Evolutionary conservation across 2,113 vertebrate genomes (phyloP).

Genomic region (Tinamus guttatus): DNA sequence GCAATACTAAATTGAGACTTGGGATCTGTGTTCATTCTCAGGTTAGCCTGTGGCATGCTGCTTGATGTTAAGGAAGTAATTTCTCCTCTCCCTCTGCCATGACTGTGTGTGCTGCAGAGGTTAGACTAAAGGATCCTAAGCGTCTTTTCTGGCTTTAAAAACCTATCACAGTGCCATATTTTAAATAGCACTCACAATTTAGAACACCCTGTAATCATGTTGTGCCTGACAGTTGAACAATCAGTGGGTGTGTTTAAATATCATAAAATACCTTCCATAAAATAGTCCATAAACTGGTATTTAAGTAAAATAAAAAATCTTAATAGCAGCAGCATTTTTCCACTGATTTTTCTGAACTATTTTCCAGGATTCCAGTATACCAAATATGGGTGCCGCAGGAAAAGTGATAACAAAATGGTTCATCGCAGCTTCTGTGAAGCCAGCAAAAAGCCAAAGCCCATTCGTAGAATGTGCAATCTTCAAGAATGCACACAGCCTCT

Average conservation of each 20-base stretch:
- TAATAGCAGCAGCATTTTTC: background rate
- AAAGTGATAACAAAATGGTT: conserved; percentile 94
- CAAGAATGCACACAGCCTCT: conserved; percentile 94
- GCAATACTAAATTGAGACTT: background rate
- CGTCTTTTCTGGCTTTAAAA: background rate
- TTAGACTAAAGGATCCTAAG: background rate
- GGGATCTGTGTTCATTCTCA: background rate
- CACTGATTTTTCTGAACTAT: background rate
- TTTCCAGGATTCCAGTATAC: conserved; percentile 92
- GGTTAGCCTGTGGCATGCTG: background rate
- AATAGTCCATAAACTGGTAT: background rate
- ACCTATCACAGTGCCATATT: rapidly evolving
- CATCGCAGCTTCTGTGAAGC: conserved; percentile 92
- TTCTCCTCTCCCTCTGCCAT: background rate
- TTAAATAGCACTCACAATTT: background rate
- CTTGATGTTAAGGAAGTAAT: background rate
- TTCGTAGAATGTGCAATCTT: conserved; percentile 94
- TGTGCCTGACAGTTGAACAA: background rate
- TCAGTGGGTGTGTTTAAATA: background rate
- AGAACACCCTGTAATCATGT: background rate
- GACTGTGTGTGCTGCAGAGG: no score
- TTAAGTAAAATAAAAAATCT: background rate
- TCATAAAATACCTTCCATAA: rapidly evolving
- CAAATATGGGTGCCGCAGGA: conserved; percentile 95
- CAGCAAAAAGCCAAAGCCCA: conserved; percentile 94